Percentiles rank a stretch among this genome's conserved stretches.
phyloP scores from a whole-genome alignment of 2,113 vertebrate species.

The Labeo rohita region DNA sequence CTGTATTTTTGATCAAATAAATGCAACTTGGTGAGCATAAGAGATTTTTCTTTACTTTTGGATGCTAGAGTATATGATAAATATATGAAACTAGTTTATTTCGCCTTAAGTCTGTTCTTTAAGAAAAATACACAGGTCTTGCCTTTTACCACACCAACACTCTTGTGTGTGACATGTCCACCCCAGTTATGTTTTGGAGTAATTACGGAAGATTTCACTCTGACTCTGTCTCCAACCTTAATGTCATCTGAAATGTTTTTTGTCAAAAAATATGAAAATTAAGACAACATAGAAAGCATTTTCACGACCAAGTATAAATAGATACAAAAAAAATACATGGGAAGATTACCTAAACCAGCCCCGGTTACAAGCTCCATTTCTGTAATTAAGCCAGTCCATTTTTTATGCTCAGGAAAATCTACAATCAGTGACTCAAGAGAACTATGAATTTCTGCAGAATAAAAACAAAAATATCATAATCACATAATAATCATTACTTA shows the following conservation, averaged over 20 bases:
- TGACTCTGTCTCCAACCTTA: conserved; percentile 38
- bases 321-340: neutral
- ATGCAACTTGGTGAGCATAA: too few relatives aligned
- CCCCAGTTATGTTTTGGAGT: conserved; percentile 43
- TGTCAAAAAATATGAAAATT: neutral
- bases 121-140: neutral
- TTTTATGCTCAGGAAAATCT: conserved; percentile 43
- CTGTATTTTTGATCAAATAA: neutral
- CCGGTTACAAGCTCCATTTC: conserved; percentile 30
- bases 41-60: too few relatives aligned
- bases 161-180: conserved; percentile 7
- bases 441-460: conserved; percentile 14
- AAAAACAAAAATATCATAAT: neutral
- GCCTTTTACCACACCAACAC: conserved; percentile 42
- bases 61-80: neutral
- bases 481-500: neutral
- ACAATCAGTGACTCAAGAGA: neutral
- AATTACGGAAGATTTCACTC: conserved; percentile 29
- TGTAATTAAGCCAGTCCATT: conserved; percentile 32
- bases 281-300: neutral
- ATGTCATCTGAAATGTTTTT: neutral
- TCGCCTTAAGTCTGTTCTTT: neutral
- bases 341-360: neutral
- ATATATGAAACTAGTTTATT: neutral
- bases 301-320: neutral